Base-by-base conservation (phyloP, 1,140 invertebrate genomes). In the Heliothis virescens region DNA sequence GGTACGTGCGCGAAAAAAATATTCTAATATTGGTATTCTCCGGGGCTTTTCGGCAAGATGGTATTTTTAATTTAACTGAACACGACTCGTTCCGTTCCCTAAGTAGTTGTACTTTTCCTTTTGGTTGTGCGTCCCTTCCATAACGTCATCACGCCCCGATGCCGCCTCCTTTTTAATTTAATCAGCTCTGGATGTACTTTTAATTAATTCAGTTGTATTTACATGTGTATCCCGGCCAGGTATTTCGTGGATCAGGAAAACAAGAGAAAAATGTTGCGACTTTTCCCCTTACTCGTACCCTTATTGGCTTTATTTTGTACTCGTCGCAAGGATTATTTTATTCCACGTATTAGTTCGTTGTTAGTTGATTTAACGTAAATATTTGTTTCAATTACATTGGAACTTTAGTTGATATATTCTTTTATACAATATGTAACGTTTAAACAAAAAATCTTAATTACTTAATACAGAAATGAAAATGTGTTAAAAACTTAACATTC, bases 31-130 rank as follows among this genome's bases (percentile, higher is more conserved):
- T 29, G 52, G 69, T 72, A 41, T 57, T 72, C 69, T 72, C 47
- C 18, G 52, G 53, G 69, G 69, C 21, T 57, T 41, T 55, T 57
- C 53, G 52, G 52, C 21, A 55, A 72, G 69, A 72, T 72, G 69
- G 69, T 72, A 72, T 72, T 72, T 72, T 72, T 72, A 72, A 72
- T 72, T 72, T 72, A 72, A 72, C 26, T 57, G 69, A 72, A 72
- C 53, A 57, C 13, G 29, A 7, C 21, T 52, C 67, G 21, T 41
- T 72, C 18, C 29, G 50, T 55, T 55, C 62, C 52, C 18, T 41
- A 57, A 57, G 69, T 57, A 72, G 52, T 41, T 57, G 13, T 62
- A 15, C 69, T 72, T 29, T 71, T 34, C 50, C 53, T 34, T 53
- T 72, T 47, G 3, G 52, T 10, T 1, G 16, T 72, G 52, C n/a